phyloP scores from a whole-genome alignment of 1,140 invertebrate species.

The Dendroctonus ponderosae region DNA sequence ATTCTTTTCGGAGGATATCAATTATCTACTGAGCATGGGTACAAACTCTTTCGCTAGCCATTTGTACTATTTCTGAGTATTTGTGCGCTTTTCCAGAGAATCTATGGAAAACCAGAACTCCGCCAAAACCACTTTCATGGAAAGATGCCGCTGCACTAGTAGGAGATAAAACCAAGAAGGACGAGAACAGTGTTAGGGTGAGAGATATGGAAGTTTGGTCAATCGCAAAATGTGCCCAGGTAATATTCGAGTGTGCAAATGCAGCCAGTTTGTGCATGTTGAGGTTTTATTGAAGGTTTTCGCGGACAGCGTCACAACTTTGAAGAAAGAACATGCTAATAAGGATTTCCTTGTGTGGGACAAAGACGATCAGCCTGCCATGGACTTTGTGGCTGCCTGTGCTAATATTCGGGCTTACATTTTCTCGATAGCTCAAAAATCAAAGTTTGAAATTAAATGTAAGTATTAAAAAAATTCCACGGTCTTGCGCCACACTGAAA shows the following conservation, averaged over 20 bases:
- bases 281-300: conserved; percentile 59
- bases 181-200: conserved; percentile 32
- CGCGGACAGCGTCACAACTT: conserved; percentile 63
- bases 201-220: conserved; percentile 49
- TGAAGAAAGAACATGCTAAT: conserved; percentile 64
- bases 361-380: conserved; percentile 90
- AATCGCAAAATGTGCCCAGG: conserved; percentile 61
- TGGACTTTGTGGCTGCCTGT: conserved; percentile 96
- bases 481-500: too few relatives aligned
- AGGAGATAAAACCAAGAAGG: conserved; percentile 32
- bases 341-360: conserved; percentile 89
- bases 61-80: too few relatives aligned
- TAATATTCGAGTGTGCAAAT: conserved; percentile 4
- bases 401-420: conserved; percentile 91
- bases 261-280: neutral
- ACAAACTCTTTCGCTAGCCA: conserved; percentile 1
- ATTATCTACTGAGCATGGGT: conserved; percentile 89
- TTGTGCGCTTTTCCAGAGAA: conserved; percentile 58
- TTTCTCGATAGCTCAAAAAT: conserved; percentile 86
- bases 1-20: conserved; percentile 94
- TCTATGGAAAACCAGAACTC: conserved; percentile 84
- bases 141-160: conserved; percentile 50
- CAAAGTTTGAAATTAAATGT: conserved; percentile 95
- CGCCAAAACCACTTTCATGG: conserved; percentile 80
- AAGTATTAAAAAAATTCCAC: conserved; percentile 53